These are phyloP conservation scores for Amblyornis subalaris DNA, from an alignment of 2,113 vertebrate genomes.

Conservation along the genomic window DNA sequence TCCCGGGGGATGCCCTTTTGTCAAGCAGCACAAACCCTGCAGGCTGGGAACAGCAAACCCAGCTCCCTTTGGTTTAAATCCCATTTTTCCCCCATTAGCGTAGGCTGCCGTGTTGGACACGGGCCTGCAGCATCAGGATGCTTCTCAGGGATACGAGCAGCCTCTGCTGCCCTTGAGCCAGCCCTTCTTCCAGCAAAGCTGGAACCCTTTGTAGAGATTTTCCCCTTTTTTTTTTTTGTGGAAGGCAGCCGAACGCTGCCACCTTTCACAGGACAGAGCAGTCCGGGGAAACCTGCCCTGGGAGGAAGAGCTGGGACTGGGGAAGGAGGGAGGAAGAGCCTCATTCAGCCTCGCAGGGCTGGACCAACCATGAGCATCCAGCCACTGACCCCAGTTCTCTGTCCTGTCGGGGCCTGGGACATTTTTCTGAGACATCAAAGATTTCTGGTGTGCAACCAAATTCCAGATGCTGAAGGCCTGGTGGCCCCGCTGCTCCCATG, in stretches of 20 bases:
- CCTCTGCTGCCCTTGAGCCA: not conserved
- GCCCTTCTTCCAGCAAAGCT: not conserved
- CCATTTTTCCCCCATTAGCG: accelerated
- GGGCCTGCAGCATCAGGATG: not conserved
- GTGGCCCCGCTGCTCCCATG: not conserved
- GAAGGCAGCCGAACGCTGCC: not conserved
- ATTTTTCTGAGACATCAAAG: not conserved
- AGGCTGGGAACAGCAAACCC: not conserved
- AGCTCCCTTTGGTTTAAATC: not conserved
- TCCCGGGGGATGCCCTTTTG: accelerated
- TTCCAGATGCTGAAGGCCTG: not conserved
- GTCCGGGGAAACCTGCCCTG: not conserved
- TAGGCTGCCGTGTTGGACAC: accelerated
- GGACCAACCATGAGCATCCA: accelerated
- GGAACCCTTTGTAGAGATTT: not conserved
- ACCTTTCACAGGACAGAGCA: not conserved
- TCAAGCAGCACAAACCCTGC: accelerated
- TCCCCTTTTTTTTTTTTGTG: not conserved
- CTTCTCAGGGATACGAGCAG: not conserved
- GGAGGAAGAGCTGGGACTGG: not conserved
- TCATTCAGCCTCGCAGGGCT: not conserved
- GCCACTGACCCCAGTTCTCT: accelerated
- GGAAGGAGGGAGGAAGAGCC: not conserved
- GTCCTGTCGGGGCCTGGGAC: accelerated
- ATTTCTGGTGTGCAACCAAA: no score